Evolutionary conservation across 2,888 invertebrate genomes (phyloP).

Genomic region (Pollenia angustigena): DNA sequence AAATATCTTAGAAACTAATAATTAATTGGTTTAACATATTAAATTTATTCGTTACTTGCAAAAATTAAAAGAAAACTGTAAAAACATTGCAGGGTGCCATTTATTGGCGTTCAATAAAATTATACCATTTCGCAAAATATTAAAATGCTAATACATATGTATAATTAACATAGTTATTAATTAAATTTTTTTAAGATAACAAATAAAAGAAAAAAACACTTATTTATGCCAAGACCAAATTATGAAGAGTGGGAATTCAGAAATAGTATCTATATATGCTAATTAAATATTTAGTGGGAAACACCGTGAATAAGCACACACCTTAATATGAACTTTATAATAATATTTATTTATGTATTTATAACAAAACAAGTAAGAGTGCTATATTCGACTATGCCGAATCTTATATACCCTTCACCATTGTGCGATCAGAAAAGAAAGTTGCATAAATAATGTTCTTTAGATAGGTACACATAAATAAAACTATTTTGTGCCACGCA

Average conservation of each 20-base stretch:
- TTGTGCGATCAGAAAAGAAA: no score
- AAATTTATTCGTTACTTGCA: conserved; percentile 7
- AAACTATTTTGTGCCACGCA: no score
- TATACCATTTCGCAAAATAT: conserved; percentile 11
- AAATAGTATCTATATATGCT: not conserved
- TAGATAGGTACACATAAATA: no score
- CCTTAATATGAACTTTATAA: no score
- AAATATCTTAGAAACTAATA: not conserved
- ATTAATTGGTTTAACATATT: not conserved
- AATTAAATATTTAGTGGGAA: conserved; percentile 3
- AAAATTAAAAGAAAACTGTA: conserved; percentile 26
- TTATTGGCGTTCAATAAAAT: conserved; percentile 32
- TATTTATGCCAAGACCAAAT: not conserved
- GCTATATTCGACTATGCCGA: no score
- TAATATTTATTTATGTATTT: no score
- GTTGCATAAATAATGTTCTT: no score
- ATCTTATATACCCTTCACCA: no score
- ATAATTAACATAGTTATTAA: conserved; percentile 60
- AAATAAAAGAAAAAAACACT: conserved; percentile 4
- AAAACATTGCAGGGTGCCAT: conserved; percentile 66
- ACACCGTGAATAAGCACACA: no score
- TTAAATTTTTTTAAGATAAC: conserved; percentile 21
- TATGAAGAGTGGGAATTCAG: not conserved
- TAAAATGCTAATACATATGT: not conserved
- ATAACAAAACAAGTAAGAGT: no score